These are phyloP conservation scores for Epinephelus cyanopodus DNA, from an alignment of 2,113 vertebrate genomes.

Conservation along the genomic window DNA sequence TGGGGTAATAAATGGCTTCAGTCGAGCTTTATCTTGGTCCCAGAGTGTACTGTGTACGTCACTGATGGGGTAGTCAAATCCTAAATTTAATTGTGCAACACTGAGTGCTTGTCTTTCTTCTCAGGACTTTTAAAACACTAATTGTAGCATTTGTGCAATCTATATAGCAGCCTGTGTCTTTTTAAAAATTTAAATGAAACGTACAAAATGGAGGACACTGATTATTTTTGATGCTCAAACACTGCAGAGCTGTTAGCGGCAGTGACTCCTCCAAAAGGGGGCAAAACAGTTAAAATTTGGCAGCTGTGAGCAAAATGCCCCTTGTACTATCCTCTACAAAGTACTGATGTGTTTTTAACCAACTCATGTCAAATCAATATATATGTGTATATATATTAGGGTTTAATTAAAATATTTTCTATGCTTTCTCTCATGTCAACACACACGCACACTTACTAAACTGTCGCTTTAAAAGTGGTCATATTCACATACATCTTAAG, in stretches of 20 bases:
- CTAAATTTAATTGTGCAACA: slow-evolving; percentile 30
- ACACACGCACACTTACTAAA: slow-evolving; percentile 28
- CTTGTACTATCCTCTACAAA: slow-evolving; percentile 36
- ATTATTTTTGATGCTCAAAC: slow-evolving; percentile 40
- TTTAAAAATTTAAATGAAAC: slow-evolving; percentile 4
- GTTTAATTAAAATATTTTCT: slow-evolving; percentile 65
- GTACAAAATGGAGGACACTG: neutral
- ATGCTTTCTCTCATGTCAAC: slow-evolving; percentile 44
- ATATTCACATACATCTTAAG: slow-evolving; percentile 45
- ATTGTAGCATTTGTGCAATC: slow-evolving; percentile 26
- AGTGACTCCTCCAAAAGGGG: neutral
- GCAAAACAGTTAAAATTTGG: slow-evolving; percentile 6
- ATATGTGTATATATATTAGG: slow-evolving; percentile 53
- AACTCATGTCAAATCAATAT: slow-evolving; percentile 49
- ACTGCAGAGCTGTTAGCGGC: slow-evolving; percentile 12
- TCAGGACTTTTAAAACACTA: neutral
- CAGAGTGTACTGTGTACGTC: slow-evolving; percentile 36
- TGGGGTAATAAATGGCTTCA: neutral
- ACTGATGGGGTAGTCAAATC: slow-evolving; percentile 34
- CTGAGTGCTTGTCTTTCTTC: slow-evolving; percentile 8
- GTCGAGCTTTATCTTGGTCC: slow-evolving; percentile 1
- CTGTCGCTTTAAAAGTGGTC: slow-evolving; percentile 64
- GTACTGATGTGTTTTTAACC: slow-evolving; percentile 51
- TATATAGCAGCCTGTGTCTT: slow-evolving; percentile 36
- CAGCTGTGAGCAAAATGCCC: slow-evolving; percentile 5